Base-by-base conservation (phyloP, 2,888 invertebrate species). In the Gari tellinella region DNA sequence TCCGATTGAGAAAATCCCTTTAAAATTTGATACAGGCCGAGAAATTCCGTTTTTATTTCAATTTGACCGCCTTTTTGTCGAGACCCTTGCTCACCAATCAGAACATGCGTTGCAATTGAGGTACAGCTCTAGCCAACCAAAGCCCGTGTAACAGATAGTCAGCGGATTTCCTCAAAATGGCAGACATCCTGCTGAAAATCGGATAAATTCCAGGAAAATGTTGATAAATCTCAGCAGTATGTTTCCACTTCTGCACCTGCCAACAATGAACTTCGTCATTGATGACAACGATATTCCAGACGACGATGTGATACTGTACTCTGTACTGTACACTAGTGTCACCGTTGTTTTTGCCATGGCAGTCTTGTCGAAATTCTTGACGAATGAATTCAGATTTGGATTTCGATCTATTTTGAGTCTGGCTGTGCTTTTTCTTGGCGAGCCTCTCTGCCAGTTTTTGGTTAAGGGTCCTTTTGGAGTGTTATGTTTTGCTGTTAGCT, bases 261-360 rank as follows among this genome's bases (percentile, higher is more conserved):
- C 70, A 51, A 64, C 73, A 38, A 84, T 85, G 85, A 74, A 80
- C 70, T 65, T 75, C 45, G 61, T 79, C 23, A 57, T 64, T n/a
- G 74, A 83, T 56, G 68, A 77, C 37, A 63, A 72, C 46, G 83
- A 82, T 52, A 72, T 78, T 23, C 60, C 72, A 23, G 83, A 88
- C 67, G 67, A 90, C 72, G 89, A 89, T 73, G 87, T 90, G 62
- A 82, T 90, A 53, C 84, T 90, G 46, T 91, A 89, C 82, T 90
- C 90, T 12, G 82, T 90, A 7, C 73, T 91, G 31, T 91, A 91
- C 68, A 88, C 90, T 19, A 84, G 86, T 52, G 89, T 91, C 26
- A 91, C 91, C 14, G 87, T 91, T 19, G 81, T 88, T 19, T 91
- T 91, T 82, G 90, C 89, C 1, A 88, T 90, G 88, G 91, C 90